phyloP scores from a whole-genome alignment of 2,888 invertebrate genomes.

The Chydorus sphaericus region DNA sequence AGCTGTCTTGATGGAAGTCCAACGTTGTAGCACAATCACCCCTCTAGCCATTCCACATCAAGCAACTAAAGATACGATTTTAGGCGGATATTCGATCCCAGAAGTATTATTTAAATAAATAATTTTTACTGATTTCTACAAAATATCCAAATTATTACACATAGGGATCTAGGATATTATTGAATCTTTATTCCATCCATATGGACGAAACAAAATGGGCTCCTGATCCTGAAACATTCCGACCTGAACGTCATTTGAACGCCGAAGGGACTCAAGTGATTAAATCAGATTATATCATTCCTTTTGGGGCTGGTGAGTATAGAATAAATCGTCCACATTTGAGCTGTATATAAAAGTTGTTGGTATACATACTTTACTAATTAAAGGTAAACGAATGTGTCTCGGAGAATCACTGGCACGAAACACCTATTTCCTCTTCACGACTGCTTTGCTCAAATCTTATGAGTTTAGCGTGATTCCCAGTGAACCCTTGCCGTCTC shows the following conservation, averaged over 20 bases:
- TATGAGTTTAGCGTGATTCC: conserved; percentile 1
- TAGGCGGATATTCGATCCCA: conserved; percentile 41
- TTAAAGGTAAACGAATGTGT: conserved; percentile 13
- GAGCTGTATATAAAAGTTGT: no score
- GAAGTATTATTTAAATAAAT: conserved; percentile 24
- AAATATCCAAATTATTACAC: no score
- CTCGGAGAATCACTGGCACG: conserved; percentile 12
- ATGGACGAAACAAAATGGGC: conserved; percentile 21
- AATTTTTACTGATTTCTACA: no score
- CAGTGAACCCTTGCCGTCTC: background rate
- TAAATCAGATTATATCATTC: conserved; percentile 42
- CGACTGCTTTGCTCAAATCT: background rate
- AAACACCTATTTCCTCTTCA: conserved; percentile 13
- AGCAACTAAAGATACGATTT: conserved; percentile 35
- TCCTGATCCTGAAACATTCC: conserved; percentile 21
- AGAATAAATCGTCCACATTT: no score
- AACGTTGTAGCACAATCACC: conserved; percentile 32
- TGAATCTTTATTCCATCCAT: conserved; percentile 20
- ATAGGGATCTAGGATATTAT: conserved; percentile 34
- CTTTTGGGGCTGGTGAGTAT: conserved; percentile 47
- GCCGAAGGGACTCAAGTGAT: conserved; percentile 35
- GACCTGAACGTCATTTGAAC: conserved; percentile 21
- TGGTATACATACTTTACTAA: no score
- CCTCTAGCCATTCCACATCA: conserved; percentile 37
- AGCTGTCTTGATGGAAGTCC: conserved; percentile 38